A percentile compares a stretch with the other conserved stretches of the same genome.
These are phyloP conservation scores for Coenonympha glycerion DNA, from an alignment of 2,888 invertebrate species.

Conservation along the genomic window DNA sequence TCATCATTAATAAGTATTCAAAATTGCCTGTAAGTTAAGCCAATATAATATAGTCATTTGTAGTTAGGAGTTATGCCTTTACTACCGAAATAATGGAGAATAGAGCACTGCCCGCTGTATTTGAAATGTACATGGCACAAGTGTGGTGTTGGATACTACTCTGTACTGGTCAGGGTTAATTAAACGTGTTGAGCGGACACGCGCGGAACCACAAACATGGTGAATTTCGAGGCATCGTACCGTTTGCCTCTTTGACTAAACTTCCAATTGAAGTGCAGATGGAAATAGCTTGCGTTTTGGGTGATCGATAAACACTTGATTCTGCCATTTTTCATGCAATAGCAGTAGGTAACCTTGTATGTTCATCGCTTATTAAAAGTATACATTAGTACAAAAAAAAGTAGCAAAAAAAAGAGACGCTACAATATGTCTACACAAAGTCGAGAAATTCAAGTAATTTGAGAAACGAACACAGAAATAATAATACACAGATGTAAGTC, in stretches of 20 bases:
- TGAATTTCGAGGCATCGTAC: neutral
- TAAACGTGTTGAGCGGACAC: neutral
- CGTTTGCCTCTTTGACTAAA: neutral
- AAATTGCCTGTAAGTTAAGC: no score
- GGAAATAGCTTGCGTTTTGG: neutral
- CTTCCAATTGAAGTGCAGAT: neutral
- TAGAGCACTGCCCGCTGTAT: neutral
- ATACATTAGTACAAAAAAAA: no score
- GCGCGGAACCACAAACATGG: neutral
- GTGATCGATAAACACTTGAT: no score
- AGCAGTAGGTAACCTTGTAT: no score
- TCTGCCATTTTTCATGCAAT: no score
- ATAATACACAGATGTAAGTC: no score
- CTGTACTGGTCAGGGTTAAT: neutral
- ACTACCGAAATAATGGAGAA: neutral
- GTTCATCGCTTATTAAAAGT: no score
- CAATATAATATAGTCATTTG: neutral
- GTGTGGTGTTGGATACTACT: neutral
- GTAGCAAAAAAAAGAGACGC: no score
- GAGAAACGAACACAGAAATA: no score
- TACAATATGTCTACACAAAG: no score
- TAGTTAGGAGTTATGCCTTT: neutral
- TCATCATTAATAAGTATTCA: no score
- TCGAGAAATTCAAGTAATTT: no score
- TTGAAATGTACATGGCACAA: neutral